Base-by-base conservation (phyloP, 2,797 vertebrate species). In the Channa striata region DNA sequence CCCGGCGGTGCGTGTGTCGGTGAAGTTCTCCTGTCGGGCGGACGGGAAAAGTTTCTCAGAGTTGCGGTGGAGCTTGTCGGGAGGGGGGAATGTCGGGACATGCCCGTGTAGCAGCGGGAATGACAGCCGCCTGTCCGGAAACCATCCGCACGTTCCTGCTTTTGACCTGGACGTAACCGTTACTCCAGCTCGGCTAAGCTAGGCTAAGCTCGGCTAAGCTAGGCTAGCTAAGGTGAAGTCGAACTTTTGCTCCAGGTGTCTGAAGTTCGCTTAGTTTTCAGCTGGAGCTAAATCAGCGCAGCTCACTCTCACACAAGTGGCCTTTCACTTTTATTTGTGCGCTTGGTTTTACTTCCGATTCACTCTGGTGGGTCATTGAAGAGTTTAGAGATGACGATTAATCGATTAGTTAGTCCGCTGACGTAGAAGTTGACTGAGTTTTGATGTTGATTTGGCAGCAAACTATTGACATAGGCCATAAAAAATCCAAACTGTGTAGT, bases 61-160 rank as follows among this genome's bases (percentile, higher is more conserved):
- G 46, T 74, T 76, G 71, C 33, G 8, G 53, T 21, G 39, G 44
- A 59, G 68, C 85, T 72, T 47, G 61, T 46, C 1, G 60, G 72
- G 82, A 79, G 88, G 25, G 6, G n/a, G 25, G 64, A 78, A 89
- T 92, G 92, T 92, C 76, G 72, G 77, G 91, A 86, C 91, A 89
- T 92, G 91, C 54, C 91, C 84, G 13, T 5, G 1, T 57, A 83
- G 72, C 59, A 21, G 68, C 67, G 50, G 59, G 46, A 47, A 33
- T 82, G 89, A 88, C 86, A 87, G 82, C 72, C 25, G 25, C 43
- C 57, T 0, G 6, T 30, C 25, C 6, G n/a, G 25, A 30, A 30
- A 6, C 6, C 25, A 30, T 4, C 6, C 25, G 6, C 25, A 30
- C 25, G 4, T 30, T 30, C 4, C 25, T 30, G 25, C 6, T 30